These are phyloP conservation scores for Epirrhoe tristata DNA, from an alignment of 2,888 invertebrate species.

Conservation along the genomic window DNA sequence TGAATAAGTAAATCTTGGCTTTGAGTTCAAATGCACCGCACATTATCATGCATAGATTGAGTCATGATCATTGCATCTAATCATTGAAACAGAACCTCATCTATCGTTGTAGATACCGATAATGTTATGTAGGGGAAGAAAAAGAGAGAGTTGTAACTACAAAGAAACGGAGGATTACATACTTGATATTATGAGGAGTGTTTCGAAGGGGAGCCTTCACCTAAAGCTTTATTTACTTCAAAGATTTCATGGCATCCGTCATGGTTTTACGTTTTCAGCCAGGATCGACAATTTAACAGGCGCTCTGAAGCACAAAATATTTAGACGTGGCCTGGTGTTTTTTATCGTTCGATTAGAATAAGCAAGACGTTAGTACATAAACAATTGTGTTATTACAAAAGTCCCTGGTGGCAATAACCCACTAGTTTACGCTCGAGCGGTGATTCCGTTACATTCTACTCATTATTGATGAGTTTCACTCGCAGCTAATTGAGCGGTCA, in stretches of 20 bases:
- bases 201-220: too few relatives aligned
- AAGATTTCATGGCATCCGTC: too few relatives aligned
- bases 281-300: too few relatives aligned
- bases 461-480: conserved; percentile 55
- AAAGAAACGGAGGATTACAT: too few relatives aligned
- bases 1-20: conserved; percentile 13
- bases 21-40: neutral
- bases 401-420: conserved; percentile 14
- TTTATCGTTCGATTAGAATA: neutral
- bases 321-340: neutral
- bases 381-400: conserved; percentile 29
- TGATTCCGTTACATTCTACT: conserved; percentile 39
- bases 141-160: too few relatives aligned
- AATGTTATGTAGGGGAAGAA: too few relatives aligned
- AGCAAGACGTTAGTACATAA: neutral
- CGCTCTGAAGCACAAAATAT: too few relatives aligned
- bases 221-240: too few relatives aligned
- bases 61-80: neutral
- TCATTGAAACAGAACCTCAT: neutral
- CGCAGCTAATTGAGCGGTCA: conserved; percentile 39
- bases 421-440: conserved; percentile 36
- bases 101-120: neutral
- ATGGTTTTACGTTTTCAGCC: too few relatives aligned
- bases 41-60: neutral
- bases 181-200: too few relatives aligned